A percentile compares a stretch with the other conserved stretches of the same genome.
These are phyloP conservation scores for Thaleichthys pacificus DNA, from an alignment of 2,797 vertebrate species.

Conservation along the genomic window DNA sequence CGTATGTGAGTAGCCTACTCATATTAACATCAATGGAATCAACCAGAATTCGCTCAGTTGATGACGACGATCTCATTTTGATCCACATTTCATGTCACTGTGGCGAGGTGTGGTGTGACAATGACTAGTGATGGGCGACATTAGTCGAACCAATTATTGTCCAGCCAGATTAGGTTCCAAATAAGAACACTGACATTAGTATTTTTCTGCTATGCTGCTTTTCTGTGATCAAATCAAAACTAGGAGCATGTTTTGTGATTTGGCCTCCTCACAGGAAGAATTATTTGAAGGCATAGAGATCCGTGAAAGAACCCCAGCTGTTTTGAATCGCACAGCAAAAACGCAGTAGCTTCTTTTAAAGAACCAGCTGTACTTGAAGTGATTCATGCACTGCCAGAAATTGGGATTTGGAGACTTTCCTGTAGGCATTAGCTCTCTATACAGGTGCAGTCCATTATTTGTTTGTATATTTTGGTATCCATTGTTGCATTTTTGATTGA, in stretches of 20 bases:
- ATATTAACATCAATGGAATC: no score
- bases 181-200: no score
- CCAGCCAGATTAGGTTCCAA: no score
- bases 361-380: slow-evolving; percentile 42
- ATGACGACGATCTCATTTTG: no score
- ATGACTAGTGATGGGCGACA: neutral
- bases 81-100: neutral
- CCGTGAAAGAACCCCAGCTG: slow-evolving; percentile 37
- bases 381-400: no score
- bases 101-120: neutral
- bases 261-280: slow-evolving; percentile 1
- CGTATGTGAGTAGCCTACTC: no score
- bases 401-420: slow-evolving; percentile 37
- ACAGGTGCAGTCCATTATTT: slow-evolving; percentile 29
- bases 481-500: neutral
- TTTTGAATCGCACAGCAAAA: slow-evolving; percentile 33
- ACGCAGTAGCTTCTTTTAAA: slow-evolving; percentile 28
- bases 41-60: no score
- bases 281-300: slow-evolving; percentile 22
- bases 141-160: no score
- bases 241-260: neutral
- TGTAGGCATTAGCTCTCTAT: slow-evolving; percentile 36
- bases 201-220: no score
- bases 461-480: slow-evolving; percentile 22
- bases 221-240: neutral